Conservation (phyloP, 2,113 vertebrate species). For the Oryzias curvinotus region DNA sequence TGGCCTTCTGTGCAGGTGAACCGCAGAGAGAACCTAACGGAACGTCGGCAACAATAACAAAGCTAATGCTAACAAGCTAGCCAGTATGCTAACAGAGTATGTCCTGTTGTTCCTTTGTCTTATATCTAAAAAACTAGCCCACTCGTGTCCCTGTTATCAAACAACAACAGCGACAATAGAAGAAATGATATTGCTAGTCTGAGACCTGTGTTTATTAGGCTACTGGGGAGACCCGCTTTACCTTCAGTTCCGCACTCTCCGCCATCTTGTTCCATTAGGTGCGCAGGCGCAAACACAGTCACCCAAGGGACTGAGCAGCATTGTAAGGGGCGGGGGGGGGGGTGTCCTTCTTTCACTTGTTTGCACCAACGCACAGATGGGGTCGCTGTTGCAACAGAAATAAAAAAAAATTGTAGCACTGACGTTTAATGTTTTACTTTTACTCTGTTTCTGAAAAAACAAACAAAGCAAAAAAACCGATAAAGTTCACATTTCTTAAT, state of each 20-base stretch:
- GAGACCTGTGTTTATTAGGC: constrained; percentile 75
- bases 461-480: no score
- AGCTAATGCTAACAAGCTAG: constrained; percentile 69
- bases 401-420: no score
- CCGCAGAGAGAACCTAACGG: constrained; percentile 41
- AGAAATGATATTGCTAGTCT: constrained; percentile 15
- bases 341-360: no score
- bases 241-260: constrained; percentile 99
- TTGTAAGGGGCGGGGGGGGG: neutral
- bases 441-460: neutral
- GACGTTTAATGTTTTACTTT: no score
- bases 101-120: constrained; percentile 14
- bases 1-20: constrained; percentile 29
- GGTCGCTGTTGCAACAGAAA: constrained; percentile 29
- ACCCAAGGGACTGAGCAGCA: constrained; percentile 73
- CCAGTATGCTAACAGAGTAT: constrained; percentile 51
- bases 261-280: constrained; percentile 93
- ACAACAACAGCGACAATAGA: neutral
- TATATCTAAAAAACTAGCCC: neutral
- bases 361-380: constrained; percentile 39
- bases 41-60: constrained; percentile 75
- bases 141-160: constrained; percentile 4
- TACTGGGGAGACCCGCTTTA: constrained; percentile 87
- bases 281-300: constrained; percentile 86
- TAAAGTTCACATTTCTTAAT: no score